Evolutionary conservation across 2,888 invertebrate genomes (phyloP).

Genomic region (Lasioglossum villosulum): DNA sequence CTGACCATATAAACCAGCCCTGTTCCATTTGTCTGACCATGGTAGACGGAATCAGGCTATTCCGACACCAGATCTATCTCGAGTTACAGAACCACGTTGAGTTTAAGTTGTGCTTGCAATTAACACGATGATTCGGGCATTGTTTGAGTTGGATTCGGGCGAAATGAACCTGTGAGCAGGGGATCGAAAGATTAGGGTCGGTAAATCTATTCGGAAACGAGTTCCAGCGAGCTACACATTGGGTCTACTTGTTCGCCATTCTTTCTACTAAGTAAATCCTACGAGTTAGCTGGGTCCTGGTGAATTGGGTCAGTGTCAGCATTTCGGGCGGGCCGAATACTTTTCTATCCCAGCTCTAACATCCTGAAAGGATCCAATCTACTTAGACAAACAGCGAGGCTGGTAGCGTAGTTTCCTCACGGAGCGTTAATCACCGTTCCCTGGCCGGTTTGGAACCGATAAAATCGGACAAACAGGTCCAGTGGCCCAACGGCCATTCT

Average conservation of each 20-base stretch:
- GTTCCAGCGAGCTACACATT: background rate
- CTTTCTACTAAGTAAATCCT: background rate
- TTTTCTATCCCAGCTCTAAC: background rate
- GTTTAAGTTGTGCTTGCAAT: background rate
- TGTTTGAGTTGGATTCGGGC: background rate
- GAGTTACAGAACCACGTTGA: background rate
- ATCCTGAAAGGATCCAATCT: conserved; percentile 1
- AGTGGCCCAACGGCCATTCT: conserved; percentile 27
- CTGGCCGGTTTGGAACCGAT: background rate
- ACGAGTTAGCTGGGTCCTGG: background rate
- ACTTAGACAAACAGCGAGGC: background rate
- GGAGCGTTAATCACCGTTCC: conserved; percentile 14
- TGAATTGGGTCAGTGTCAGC: background rate
- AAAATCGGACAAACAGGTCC: conserved; percentile 39
- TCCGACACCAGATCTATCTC: background rate
- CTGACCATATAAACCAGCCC: background rate
- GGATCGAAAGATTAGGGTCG: background rate
- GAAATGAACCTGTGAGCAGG: background rate
- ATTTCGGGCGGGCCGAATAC: background rate
- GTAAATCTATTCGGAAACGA: background rate
- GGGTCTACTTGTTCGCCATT: background rate
- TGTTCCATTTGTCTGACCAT: background rate
- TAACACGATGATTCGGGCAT: background rate
- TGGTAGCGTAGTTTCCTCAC: background rate
- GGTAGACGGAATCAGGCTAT: background rate